A percentile compares a stretch with the other conserved stretches of the same genome.
Conservation (phyloP, 2,797 vertebrate species). For the Channallabes apus region DNA sequence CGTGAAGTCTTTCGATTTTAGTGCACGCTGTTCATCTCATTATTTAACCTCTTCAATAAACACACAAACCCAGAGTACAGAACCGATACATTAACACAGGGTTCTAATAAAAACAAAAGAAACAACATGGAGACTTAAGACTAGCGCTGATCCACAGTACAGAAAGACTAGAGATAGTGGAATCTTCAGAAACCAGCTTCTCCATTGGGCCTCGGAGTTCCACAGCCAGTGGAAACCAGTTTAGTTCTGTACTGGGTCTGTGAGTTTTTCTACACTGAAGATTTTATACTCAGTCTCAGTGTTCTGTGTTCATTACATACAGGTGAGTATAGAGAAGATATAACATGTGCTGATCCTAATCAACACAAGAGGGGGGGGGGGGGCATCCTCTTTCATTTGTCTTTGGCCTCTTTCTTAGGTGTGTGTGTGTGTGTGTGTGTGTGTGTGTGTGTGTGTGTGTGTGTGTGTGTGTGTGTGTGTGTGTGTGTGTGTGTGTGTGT, state of each 20-base stretch:
- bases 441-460: conserved; percentile 20
- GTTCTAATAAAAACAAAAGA: no score
- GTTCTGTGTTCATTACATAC: neutral
- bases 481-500: conserved; percentile 16
- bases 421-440: neutral
- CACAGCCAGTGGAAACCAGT: neutral
- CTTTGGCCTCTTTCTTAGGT: neutral
- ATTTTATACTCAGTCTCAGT: no score
- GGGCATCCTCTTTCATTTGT: neutral
- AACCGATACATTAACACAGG: neutral
- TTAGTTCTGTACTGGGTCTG: no score
- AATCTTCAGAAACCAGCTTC: neutral
- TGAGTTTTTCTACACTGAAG: neutral
- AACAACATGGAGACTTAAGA: neutral
- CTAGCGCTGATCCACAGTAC: neutral
- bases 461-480: conserved; percentile 4
- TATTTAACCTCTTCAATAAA: neutral
- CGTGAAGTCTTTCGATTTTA: neutral
- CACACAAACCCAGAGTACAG: neutral
- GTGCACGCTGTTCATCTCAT: neutral
- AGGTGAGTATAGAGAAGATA: neutral
- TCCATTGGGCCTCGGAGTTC: neutral
- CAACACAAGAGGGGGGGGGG: neutral
- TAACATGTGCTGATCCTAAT: neutral
- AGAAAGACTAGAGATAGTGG: neutral